Percentiles rank a stretch among this genome's conserved stretches.
Conservation (phyloP, 2,113 vertebrate genomes). For the Tauraco erythrolophus region DNA sequence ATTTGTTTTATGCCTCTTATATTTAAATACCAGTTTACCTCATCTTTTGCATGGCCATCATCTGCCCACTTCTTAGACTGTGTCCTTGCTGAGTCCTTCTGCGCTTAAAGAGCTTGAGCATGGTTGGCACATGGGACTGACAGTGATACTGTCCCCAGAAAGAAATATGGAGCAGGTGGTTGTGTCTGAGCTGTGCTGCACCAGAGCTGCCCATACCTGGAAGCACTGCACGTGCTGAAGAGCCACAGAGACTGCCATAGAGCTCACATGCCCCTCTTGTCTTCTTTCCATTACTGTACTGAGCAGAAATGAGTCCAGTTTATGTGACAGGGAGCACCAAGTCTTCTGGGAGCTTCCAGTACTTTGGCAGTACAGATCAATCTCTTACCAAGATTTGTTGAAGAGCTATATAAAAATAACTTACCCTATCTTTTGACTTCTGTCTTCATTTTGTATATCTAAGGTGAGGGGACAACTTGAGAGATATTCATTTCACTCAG, state of each 20-base stretch:
- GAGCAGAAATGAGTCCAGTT: background rate
- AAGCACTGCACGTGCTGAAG: background rate
- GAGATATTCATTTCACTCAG: background rate
- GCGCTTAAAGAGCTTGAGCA: background rate
- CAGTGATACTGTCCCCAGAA: background rate
- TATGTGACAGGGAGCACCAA: background rate
- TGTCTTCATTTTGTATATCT: background rate
- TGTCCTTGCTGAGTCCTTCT: background rate
- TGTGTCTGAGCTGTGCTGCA: background rate
- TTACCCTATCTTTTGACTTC: background rate
- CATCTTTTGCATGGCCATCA: background rate
- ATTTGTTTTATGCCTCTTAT: background rate
- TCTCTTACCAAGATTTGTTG: background rate
- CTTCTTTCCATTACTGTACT: background rate
- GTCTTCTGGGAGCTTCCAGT: background rate
- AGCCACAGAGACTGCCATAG: background rate
- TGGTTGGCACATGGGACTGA: background rate
- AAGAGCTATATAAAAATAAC: background rate
- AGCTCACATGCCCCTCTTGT: accelerated
- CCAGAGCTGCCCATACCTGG: background rate
- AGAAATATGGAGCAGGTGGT: accelerated
- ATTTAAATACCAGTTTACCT: background rate
- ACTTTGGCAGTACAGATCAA: background rate
- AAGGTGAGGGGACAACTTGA: background rate
- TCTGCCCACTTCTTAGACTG: background rate